A percentile compares a stretch with the other conserved stretches of the same genome.
Conservation (phyloP, 2,888 invertebrate species). For the Apamea monoglypha region DNA sequence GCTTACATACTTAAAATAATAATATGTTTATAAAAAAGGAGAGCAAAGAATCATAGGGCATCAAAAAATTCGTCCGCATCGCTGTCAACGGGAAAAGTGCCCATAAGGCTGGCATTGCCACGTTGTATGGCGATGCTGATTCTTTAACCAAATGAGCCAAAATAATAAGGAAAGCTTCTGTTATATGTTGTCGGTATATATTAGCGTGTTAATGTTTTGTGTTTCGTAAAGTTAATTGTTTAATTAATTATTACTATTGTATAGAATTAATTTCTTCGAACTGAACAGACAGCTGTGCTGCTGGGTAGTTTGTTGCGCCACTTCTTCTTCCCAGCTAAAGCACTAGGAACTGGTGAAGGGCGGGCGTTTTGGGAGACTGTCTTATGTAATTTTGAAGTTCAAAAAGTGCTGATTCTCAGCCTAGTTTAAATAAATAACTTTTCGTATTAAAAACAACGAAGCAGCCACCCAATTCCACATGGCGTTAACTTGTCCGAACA, state of each 20-base stretch:
- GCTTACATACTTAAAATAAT: no score
- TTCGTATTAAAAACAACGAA: constrained; percentile 31
- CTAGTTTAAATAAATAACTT: constrained; percentile 7
- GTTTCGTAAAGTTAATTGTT: no score
- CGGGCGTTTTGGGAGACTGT: neutral
- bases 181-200: no score
- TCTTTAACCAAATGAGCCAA: neutral
- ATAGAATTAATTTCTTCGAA: no score
- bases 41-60: no score
- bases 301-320: neutral
- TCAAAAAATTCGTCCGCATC: neutral
- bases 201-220: no score
- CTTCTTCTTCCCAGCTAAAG: neutral
- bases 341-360: neutral
- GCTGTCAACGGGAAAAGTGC: neutral
- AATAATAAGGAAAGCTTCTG: no score
- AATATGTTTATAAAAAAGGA: no score
- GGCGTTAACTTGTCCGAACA: constrained; percentile 40
- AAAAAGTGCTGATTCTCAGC: neutral
- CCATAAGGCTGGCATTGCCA: neutral
- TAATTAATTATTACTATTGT: no score
- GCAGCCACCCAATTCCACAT: constrained; percentile 15
- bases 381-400: neutral
- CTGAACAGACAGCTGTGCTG: neutral
- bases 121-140: neutral